These are phyloP conservation scores for Drosophila imparisetae DNA, from an alignment of 2,888 invertebrate genomes.

Conservation along the genomic window DNA sequence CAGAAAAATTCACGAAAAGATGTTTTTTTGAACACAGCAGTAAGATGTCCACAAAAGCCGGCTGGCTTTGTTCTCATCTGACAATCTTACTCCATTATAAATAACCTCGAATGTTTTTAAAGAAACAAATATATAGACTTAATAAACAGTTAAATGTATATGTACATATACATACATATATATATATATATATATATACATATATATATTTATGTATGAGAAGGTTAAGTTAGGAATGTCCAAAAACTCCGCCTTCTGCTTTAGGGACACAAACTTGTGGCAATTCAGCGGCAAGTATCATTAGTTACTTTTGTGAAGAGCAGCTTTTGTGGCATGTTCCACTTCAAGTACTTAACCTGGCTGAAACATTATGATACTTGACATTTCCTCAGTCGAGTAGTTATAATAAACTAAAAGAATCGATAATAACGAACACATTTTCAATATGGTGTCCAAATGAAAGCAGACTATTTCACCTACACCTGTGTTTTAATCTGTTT, in stretches of 20 bases:
- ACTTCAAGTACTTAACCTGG: slow-evolving; percentile 18
- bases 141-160: too few species aligned
- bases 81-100: slow-evolving; percentile 21
- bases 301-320: slow-evolving; percentile 1
- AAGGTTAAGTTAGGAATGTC: background rate
- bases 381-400: slow-evolving; percentile 6
- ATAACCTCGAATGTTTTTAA: slow-evolving; percentile 12
- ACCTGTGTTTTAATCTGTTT: background rate
- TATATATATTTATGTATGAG: background rate
- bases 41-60: slow-evolving; percentile 16
- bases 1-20: slow-evolving; percentile 84
- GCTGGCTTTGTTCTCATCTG: slow-evolving; percentile 29
- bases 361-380: slow-evolving; percentile 17
- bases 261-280: slow-evolving; percentile 7
- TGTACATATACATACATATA: too few species aligned
- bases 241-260: background rate
- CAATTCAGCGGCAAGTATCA: background rate
- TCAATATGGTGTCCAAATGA: background rate
- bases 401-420: slow-evolving; percentile 2
- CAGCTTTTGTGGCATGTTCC: slow-evolving; percentile 6
- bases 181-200: too few species aligned
- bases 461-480: background rate
- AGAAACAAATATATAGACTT: too few species aligned
- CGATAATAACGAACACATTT: background rate
- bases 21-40: slow-evolving; percentile 67